Conservation (phyloP, 2,888 invertebrate species). For the Caenorhabditis sp. region DNA sequence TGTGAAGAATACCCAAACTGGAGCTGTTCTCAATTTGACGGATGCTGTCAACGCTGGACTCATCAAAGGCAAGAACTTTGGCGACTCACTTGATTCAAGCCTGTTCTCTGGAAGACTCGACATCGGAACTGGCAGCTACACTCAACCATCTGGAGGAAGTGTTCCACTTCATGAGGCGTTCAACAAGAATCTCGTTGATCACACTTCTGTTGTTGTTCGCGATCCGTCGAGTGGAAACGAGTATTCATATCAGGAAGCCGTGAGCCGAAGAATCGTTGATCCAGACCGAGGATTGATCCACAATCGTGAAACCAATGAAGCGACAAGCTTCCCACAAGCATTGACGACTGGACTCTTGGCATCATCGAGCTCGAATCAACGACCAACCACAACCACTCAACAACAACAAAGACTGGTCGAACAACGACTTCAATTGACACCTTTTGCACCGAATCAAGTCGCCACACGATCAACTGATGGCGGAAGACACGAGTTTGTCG, state of each 20-base stretch:
- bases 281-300: constrained; percentile 70
- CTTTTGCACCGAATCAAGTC: constrained; percentile 51
- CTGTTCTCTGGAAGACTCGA: constrained; percentile 52
- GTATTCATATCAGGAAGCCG: constrained; percentile 69
- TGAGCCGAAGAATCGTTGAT: constrained; percentile 53
- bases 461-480: constrained; percentile 28
- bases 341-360: constrained; percentile 54
- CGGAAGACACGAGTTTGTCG: constrained; percentile 64
- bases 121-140: constrained; percentile 79
- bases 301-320: constrained; percentile 71
- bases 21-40: constrained; percentile 71
- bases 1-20: constrained; percentile 72
- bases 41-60: constrained; percentile 71
- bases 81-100: constrained; percentile 60
- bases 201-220: constrained; percentile 69
- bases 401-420: constrained; percentile 56
- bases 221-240: constrained; percentile 60
- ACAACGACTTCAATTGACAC: constrained; percentile 67
- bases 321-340: constrained; percentile 57
- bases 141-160: constrained; percentile 82
- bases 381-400: constrained; percentile 30
- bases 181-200: constrained; percentile 82
- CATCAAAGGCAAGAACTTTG: constrained; percentile 66
- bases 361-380: constrained; percentile 28
- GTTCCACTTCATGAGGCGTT: constrained; percentile 85